Evolutionary conservation across 2,113 vertebrate species (phyloP), one percentile per base, ranked within the genome.

Genomic region (Montifringilla adamsi): DNA sequence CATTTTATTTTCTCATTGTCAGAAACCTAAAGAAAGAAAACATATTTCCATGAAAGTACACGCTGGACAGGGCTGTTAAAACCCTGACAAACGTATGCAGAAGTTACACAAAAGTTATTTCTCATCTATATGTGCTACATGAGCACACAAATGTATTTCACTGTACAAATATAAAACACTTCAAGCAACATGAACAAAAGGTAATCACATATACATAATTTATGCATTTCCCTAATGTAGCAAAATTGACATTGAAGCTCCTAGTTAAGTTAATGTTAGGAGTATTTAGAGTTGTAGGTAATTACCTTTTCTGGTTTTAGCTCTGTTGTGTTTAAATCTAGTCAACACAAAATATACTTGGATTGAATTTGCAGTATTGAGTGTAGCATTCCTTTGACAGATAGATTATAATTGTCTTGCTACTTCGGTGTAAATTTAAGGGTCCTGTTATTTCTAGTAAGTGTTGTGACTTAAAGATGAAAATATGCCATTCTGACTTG

Each of bases 381-480:
- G 63, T 59, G 35, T 79, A 77, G 27, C 27, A 52, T 55, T 82
- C 39, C 64, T 95, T 90, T 95, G 79, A 95, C 95, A 84, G 88
- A 76, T 92, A 90, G 70, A 96, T 91, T 92, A 92, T 30, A 92
- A 91, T 91, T 96, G 37, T 93, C 75, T 67, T 79, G 37, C n/a
- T 60, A 15, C 63, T 94, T 95, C 18, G 26, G 55, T 63, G 47
- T 93, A 97, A 96, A 95, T 95, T 27, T 55, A 87, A 95, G 84
- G 78, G 67, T 53, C 64, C 94, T 91, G 22, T 94, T 96, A 68
- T 93, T 97, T 94, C 70, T 89, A 39, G 43, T 95, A 96, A 97
- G 74, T 90, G 55, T 62, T 96, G 85, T 96, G 80, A 96, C 60
- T 93, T 92, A 64, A 94, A 96, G 85, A 95, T 75, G 76, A 97